Base-by-base conservation (phyloP, 35 echinoderm and acorn worm species). In the Heliocidaris erythrogramma region DNA sequence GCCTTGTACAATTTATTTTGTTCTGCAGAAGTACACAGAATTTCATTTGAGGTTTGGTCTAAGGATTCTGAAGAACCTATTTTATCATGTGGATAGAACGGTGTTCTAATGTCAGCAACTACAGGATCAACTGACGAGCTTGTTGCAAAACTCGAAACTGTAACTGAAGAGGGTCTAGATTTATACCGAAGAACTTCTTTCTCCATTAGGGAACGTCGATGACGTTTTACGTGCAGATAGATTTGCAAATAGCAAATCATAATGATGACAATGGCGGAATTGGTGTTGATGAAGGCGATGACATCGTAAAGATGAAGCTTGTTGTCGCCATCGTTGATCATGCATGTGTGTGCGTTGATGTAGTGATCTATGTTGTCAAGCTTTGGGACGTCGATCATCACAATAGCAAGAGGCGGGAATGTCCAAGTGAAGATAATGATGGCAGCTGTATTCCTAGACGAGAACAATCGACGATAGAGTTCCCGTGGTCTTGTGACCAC, bases 341-440 rank as follows among this genome's bases (percentile, higher is more conserved):
- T 48, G 49, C 91, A 92, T 24, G 91, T 92, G 48, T 92, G 91
- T 13, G 91, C 91, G 49, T 92, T 92, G 27, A 92, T 92, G 91
- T 92, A 92, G 91, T 92, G 48, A n/a, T 49, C 50, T 17, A 92
- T 92, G 47, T 13, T 52, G 49, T 92, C 91, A 5, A 92, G 49
- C 47, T 59, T 49, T 13, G 91, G 48, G 48, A 92, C 47, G 49
- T 92, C 91, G 91, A 92, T 92, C 11, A 92, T 52, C 48, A 92
- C 47, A 48, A 92, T 92, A 59, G 91, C 91, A 13, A 92, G 91
- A 29, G 91, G 47, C 16, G 91, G 91, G 48, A 92, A 92, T 49
- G 29, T n/a, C 91, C 91, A 92, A 30, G 50, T 59, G 27, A 92
- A 92, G n/a, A 30, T 48, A n/a, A 92, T 92, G 47, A 92, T 59